Evolutionary conservation across 2,113 vertebrate genomes (phyloP).

Genomic region (Pseudorectes ferrugineus): DNA sequence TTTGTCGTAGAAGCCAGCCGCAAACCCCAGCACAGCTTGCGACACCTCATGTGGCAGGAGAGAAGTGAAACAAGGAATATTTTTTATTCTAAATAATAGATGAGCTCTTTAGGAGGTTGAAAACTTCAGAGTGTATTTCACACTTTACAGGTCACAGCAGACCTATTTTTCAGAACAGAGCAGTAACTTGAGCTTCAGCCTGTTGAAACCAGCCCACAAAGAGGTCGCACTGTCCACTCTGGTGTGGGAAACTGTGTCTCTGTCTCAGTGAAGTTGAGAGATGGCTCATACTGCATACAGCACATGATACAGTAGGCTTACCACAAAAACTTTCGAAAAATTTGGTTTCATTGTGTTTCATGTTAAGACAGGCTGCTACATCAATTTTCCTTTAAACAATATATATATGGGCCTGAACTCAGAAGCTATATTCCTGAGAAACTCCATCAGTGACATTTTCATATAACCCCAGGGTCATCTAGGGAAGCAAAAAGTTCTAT

Average conservation of each 20-base stretch:
- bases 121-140: neutral
- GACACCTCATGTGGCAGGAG: neutral
- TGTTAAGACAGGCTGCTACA: neutral
- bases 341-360: neutral
- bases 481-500: neutral
- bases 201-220: neutral
- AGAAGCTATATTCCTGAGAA: neutral
- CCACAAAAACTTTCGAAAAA: neutral
- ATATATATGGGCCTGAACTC: neutral
- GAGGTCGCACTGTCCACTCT: rapidly evolving
- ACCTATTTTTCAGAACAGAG: neutral
- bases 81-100: neutral
- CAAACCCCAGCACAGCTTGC: too few relatives aligned
- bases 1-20: too few relatives aligned
- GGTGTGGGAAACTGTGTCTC: neutral
- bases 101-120: neutral
- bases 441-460: neutral
- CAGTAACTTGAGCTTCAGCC: neutral
- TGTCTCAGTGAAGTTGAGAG: neutral
- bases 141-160: neutral
- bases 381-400: neutral
- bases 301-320: neutral
- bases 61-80: neutral
- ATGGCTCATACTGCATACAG: too few relatives aligned
- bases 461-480: neutral